Evolutionary conservation across 2,797 vertebrate species (phyloP).

Genomic region (Tolypeutes matacus): DNA sequence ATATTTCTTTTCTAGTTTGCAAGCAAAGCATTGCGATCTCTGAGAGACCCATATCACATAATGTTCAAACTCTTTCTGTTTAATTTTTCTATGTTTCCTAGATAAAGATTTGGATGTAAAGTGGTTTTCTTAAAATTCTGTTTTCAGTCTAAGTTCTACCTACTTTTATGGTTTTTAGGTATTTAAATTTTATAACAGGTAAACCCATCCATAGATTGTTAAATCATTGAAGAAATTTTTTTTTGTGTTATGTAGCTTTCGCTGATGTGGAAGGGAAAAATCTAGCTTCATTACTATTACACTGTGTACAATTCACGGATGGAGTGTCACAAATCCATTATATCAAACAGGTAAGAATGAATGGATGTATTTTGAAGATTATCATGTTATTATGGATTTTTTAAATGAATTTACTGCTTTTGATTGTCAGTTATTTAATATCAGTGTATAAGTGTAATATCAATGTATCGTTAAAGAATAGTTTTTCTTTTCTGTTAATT

Average conservation of each 20-base stretch:
- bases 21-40: slow-evolving; percentile 4
- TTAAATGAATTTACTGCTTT: slow-evolving; percentile 30
- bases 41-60: background rate
- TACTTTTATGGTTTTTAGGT: slow-evolving; percentile 15
- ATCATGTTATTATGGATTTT: background rate
- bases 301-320: slow-evolving; percentile 90
- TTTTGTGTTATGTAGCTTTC: slow-evolving; percentile 83
- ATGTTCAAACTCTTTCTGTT: slow-evolving; percentile 33
- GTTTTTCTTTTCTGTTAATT: slow-evolving; percentile 26
- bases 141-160: background rate
- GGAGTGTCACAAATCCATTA: slow-evolving; percentile 95
- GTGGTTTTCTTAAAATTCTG: slow-evolving; percentile 47
- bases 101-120: slow-evolving; percentile 44
- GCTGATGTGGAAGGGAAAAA: slow-evolving; percentile 87
- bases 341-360: slow-evolving; percentile 93
- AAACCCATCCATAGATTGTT: background rate
- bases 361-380: background rate
- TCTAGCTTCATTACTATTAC: slow-evolving; percentile 91
- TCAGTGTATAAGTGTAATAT: background rate
- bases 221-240: background rate
- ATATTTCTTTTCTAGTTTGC: background rate
- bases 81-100: slow-evolving; percentile 18
- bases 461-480: slow-evolving; percentile 14
- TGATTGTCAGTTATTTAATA: slow-evolving; percentile 26
- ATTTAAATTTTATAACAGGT: slow-evolving; percentile 35